Base-by-base conservation (phyloP, 92 coral and sea anemone genomes). In the Desmophyllum pertusum region DNA sequence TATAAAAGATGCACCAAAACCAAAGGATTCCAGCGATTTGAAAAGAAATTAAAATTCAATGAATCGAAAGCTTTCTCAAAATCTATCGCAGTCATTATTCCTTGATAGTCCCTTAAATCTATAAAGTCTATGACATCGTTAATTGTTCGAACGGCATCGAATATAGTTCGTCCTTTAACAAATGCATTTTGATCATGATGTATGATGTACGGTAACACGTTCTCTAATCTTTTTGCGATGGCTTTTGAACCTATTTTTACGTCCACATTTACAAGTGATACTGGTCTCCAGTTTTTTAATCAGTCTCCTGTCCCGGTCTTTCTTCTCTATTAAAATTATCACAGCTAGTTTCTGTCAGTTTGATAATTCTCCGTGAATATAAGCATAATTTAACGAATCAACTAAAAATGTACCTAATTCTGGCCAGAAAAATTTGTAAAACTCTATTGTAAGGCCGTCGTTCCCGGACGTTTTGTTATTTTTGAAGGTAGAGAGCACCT, bases 61-160 rank as follows among this genome's bases (percentile, higher is more conserved):
- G 77, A 68, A 39, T 71, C 86, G 10, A 81, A 70, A 57, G 78
- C 69, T 25, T 81, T 81, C 52, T 81, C 85, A 73, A 83, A 83
- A 55, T 73, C 80, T 33, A 83, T 73, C 8, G 86, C 55, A 29
- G 79, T 73, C 39, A 83, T 66, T 59, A 83, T 66, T 35, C 79
- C 70, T 42, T 30, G 70, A 17, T 51, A 82, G 55, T 82, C 42
- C 8, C 50, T 40, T 14, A 42, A 7, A 30, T 72, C 71, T 40
- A 79, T 82, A 35, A 82, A 82, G 14, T 82, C 86, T 53, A 82
- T 53, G 68, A 71, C 38, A 36, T 80, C 84, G 18, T 62, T 71
- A 3, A 81, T 70, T 23, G 85, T 81, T 30, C 68, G 38, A 27
- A 51, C 69, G 35, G 77, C 78, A 66, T 64, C 84, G 10, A 80